phyloP scores from a whole-genome alignment of 2,888 invertebrate species.

The Chorisops tibialis region DNA sequence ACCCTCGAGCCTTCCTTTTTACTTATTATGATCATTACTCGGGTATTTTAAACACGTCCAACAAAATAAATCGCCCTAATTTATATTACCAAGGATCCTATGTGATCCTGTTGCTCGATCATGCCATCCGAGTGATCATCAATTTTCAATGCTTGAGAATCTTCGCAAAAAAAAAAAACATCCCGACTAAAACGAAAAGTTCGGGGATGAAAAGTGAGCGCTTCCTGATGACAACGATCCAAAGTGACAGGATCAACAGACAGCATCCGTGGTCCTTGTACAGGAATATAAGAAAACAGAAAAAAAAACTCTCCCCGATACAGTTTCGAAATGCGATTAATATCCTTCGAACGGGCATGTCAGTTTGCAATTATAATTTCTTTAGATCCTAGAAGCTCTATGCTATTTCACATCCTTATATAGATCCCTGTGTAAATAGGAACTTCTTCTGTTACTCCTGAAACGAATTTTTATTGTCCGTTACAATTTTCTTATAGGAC shows the following conservation, averaged over 20 bases:
- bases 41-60: conserved; percentile 28
- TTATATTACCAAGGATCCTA: conserved; percentile 26
- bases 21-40: conserved; percentile 30
- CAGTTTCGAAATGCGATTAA: conserved; percentile 16
- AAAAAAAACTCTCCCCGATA: not conserved
- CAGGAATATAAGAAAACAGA: not conserved
- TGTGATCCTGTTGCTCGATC: not conserved
- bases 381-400: not conserved
- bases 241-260: conserved; percentile 31
- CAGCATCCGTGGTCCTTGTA: conserved; percentile 13
- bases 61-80: conserved; percentile 33
- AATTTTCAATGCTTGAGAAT: conserved; percentile 17
- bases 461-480: conserved; percentile 19
- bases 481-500: conserved; percentile 11
- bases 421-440: not conserved
- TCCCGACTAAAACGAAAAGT: not conserved
- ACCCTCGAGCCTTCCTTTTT: conserved; percentile 14
- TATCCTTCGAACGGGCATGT: conserved; percentile 14
- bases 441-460: not conserved
- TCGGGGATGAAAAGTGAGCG: not conserved
- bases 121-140: conserved; percentile 1
- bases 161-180: not conserved
- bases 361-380: conserved; percentile 23
- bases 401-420: too few species aligned
- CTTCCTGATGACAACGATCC: conserved; percentile 24